Conservation (phyloP, 2,888 invertebrate genomes). For the Plebejus anna region DNA sequence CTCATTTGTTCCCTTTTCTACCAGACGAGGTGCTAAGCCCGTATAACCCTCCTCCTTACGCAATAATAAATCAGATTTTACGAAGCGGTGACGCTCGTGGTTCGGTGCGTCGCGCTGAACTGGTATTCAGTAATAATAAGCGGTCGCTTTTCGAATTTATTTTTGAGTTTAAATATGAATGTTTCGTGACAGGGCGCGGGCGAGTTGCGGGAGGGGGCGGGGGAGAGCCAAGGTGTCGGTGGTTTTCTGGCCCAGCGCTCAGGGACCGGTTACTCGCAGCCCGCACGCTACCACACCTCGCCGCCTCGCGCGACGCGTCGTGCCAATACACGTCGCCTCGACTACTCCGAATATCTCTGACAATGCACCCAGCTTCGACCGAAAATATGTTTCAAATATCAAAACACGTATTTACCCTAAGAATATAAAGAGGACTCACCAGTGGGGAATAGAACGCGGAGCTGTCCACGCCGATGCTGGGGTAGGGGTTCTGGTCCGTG, state of each 20-base stretch:
- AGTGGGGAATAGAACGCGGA: slow-evolving; percentile 97
- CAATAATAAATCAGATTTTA: slow-evolving; percentile 56
- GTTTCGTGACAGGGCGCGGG: slow-evolving; percentile 71
- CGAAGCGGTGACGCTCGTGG: slow-evolving; percentile 33
- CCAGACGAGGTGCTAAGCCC: slow-evolving; percentile 65
- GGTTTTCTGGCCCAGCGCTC: slow-evolving; percentile 77
- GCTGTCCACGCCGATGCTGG: slow-evolving; percentile 95
- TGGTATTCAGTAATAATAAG: slow-evolving; percentile 63
- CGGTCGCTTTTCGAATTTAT: slow-evolving; percentile 58
- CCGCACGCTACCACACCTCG: slow-evolving; percentile 18
- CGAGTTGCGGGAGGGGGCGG: slow-evolving; percentile 41
- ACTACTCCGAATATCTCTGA: not conserved
- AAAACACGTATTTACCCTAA: not conserved
- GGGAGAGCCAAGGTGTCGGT: slow-evolving; percentile 66
- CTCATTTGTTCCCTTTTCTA: slow-evolving; percentile 62
- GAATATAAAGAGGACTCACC: slow-evolving; percentile 82
- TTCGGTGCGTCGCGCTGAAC: not conserved
- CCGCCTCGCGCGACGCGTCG: not conserved
- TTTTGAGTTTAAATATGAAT: slow-evolving; percentile 72
- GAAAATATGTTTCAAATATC: not conserved
- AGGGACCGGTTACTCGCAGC: slow-evolving; percentile 62
- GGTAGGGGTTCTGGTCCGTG: slow-evolving; percentile 95
- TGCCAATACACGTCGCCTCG: slow-evolving; percentile 39
- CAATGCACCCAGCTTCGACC: not conserved
- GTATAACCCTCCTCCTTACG: slow-evolving; percentile 45